A percentile compares a stretch with the other conserved stretches of the same genome.
Evolutionary conservation across 2,113 vertebrate species (phyloP).

Genomic region (Pardalotus punctatus): DNA sequence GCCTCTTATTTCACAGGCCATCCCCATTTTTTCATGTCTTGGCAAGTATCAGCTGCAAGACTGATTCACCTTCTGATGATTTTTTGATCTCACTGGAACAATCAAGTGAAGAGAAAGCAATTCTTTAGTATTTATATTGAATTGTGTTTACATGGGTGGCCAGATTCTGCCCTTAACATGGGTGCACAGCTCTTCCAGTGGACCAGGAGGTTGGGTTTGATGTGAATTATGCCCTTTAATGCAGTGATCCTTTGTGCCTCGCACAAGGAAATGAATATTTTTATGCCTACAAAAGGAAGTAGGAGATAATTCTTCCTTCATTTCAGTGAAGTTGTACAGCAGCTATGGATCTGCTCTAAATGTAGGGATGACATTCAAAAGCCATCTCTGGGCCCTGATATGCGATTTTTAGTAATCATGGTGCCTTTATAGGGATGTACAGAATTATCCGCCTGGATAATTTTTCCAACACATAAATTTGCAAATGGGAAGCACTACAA

Average conservation of each 20-base stretch:
- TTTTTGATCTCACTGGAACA: background rate
- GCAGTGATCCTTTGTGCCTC: background rate
- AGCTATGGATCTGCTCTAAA: background rate
- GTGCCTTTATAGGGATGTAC: background rate
- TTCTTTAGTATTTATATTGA: background rate
- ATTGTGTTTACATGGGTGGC: background rate
- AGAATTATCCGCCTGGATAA: background rate
- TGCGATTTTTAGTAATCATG: background rate
- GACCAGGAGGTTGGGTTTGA: background rate
- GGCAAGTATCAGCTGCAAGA: conserved; percentile 52
- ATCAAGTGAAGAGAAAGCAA: background rate
- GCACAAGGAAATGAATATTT: background rate
- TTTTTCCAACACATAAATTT: background rate
- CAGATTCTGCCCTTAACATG: background rate
- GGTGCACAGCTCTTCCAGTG: background rate
- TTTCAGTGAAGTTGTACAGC: background rate
- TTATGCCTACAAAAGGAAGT: background rate
- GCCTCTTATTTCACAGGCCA: conserved; percentile 42
- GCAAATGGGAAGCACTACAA: background rate
- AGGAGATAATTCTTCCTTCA: background rate
- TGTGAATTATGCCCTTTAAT: background rate
- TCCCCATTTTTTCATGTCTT: conserved; percentile 52
- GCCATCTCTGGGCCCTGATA: background rate
- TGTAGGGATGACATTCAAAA: background rate
- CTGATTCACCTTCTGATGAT: conserved; percentile 48